Base-by-base conservation (phyloP, 2,113 vertebrate species). In the Zosterops lateralis region DNA sequence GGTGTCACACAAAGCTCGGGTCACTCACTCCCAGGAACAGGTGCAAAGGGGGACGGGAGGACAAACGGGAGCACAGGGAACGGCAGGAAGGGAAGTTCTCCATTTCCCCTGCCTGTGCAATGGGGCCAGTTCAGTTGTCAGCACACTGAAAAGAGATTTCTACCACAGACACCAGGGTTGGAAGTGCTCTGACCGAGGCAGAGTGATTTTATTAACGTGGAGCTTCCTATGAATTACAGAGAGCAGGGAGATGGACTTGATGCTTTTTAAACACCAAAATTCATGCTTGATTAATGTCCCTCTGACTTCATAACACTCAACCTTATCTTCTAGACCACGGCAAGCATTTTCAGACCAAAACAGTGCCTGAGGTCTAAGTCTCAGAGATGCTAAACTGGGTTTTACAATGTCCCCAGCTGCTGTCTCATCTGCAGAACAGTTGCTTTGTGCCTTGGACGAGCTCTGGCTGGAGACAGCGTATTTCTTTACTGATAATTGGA, bases 31-130 rank as follows among this genome's bases (percentile, higher is more conserved):
- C 2, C 65, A 48, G 92, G 81, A 89, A 29, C 79, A 91, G 90
- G 86, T 89, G 91, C 83, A 47, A 8, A 50, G 66, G 15, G 3
- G 53, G 74, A 15, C 0, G 0, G 29, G 38, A 4, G 18, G 57
- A 22, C 6, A 20, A 20, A 26, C 0, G 0, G 48, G 54, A 28
- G 85, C 1, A 2, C 51, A 20, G 20, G 3, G 22, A 57, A 14
- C 0, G 0, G 1, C 10, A 31, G 62, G 12, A 50, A 51, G 50
- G n/a, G 45, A 40, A 80, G 44, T 14, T 40, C 75, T 48, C 44
- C 0, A 1, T 6, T 71, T 12, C 36, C 60, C 5, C 45, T 62
- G 62, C 65, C 76, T 9, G 31, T 1, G 17, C 40, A 17, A 5
- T 0, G 21, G 57, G 24, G 14, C 40, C 24, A 19, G 10, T 20